Evolutionary conservation across 2,113 vertebrate genomes (phyloP).

Genomic region (Noturus placidus): DNA sequence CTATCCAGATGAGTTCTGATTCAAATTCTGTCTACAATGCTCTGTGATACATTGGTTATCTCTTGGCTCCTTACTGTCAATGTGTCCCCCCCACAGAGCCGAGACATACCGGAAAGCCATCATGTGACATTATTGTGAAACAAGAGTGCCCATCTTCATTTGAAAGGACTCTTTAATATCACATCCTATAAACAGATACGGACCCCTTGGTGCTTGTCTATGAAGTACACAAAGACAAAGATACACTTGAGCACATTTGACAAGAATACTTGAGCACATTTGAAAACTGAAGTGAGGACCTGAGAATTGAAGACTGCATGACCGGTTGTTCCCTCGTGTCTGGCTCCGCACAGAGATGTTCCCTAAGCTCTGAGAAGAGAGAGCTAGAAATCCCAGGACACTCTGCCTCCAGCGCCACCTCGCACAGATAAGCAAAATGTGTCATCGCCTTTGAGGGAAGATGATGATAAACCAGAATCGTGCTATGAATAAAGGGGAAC

Average conservation of each 20-base stretch:
- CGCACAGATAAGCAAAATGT: constrained; percentile 46
- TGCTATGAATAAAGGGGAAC: constrained; percentile 17
- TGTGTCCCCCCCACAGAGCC: constrained; percentile 47
- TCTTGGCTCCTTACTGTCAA: not conserved
- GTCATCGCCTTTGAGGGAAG: constrained; percentile 29
- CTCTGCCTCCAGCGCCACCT: constrained; percentile 15
- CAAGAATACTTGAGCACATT: constrained; percentile 29
- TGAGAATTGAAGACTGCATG: constrained; percentile 9
- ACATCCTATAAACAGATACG: constrained; percentile 35
- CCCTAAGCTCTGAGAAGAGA: constrained; percentile 32
- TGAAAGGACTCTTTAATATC: constrained; percentile 40
- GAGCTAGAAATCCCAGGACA: constrained; percentile 23
- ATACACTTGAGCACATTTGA: constrained; percentile 8
- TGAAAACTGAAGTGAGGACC: not conserved
- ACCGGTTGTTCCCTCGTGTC: constrained; percentile 5
- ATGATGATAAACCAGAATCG: constrained; percentile 34
- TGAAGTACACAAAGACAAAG: constrained; percentile 34
- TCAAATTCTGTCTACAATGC: not conserved
- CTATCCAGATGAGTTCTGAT: not conserved
- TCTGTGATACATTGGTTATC: not conserved
- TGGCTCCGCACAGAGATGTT: constrained; percentile 36
- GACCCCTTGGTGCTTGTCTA: constrained; percentile 54
- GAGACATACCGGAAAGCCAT: constrained; percentile 58
- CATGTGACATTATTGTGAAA: constrained; percentile 54
- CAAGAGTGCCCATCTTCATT: constrained; percentile 49